Evolutionary conservation across 2,113 vertebrate species (phyloP).

Genomic region (Phrynocephalus versicolor): DNA sequence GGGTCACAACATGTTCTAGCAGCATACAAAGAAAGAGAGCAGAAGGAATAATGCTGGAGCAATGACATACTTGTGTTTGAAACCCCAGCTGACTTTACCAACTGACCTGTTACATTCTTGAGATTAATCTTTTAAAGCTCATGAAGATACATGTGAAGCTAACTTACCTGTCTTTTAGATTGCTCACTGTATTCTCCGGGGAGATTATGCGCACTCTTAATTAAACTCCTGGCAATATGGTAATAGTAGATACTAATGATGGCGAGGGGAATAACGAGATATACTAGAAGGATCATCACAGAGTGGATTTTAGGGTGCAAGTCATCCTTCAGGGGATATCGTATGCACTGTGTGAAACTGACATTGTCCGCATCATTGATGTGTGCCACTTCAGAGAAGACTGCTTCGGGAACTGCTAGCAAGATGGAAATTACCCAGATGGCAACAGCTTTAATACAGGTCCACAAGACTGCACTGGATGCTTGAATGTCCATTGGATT

Average conservation of each 20-base stretch:
- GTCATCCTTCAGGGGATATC: conserved; percentile 87
- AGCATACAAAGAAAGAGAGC: neutral
- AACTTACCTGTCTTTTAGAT: conserved; percentile 89
- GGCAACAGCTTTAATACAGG: conserved; percentile 83
- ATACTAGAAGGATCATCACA: conserved; percentile 91
- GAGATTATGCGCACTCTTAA: conserved; percentile 91
- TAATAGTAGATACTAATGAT: conserved; percentile 93
- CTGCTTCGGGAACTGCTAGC: conserved; percentile 88
- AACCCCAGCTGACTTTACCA: neutral
- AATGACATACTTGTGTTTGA: neutral
- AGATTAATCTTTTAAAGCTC: conserved; percentile 4
- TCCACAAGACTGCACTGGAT: conserved; percentile 87
- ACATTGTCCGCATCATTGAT: conserved; percentile 78
- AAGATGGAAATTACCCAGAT: conserved; percentile 90
- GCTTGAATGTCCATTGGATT: conserved; percentile 97
- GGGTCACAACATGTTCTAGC: neutral
- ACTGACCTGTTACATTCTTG: neutral
- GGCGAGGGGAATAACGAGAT: conserved; percentile 89
- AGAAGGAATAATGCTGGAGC: neutral
- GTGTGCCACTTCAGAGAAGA: conserved; percentile 88
- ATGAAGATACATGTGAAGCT: neutral
- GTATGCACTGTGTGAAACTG: conserved; percentile 89
- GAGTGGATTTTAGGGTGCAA: conserved; percentile 93
- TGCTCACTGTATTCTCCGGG: conserved; percentile 92
- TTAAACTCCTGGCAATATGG: conserved; percentile 91